Evolutionary conservation across 1,140 invertebrate species (phyloP).

Genomic region (Phthorimaea operculella): DNA sequence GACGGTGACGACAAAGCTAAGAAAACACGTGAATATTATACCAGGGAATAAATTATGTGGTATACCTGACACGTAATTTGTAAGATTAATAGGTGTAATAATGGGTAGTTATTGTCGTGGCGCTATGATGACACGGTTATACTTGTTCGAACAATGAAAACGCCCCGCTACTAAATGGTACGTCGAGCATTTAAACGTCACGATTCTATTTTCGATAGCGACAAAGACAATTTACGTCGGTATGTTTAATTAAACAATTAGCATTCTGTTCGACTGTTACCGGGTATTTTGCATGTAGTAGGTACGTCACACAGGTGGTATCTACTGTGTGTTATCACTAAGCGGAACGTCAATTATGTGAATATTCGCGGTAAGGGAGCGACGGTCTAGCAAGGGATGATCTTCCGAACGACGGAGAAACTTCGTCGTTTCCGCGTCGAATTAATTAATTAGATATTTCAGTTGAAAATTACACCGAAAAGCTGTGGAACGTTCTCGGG

Average conservation of each 20-base stretch:
- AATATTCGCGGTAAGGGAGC: background rate
- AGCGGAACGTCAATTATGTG: background rate
- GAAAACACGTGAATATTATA: too few relatives aligned
- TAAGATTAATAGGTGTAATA: too few relatives aligned
- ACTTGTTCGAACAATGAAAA: background rate
- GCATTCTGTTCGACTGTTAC: background rate
- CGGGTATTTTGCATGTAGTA: background rate
- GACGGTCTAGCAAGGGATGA: background rate
- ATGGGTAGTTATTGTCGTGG: too few relatives aligned
- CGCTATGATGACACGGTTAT: too few relatives aligned
- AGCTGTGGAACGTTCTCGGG: background rate
- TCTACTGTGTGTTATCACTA: background rate
- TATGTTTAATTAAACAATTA: background rate
- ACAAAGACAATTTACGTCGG: background rate
- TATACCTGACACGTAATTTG: too few relatives aligned
- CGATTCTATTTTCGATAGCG: background rate
- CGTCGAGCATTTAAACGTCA: background rate
- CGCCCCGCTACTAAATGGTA: background rate
- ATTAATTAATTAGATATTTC: conserved; percentile 3
- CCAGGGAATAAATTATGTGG: too few relatives aligned
- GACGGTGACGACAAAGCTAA: too few relatives aligned
- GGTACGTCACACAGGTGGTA: background rate
- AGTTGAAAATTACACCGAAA: background rate
- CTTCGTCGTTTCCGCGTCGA: background rate
- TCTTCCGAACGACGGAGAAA: background rate